These are phyloP conservation scores for Corapipo altera DNA, from an alignment of 2,113 vertebrate species.

Conservation along the genomic window DNA sequence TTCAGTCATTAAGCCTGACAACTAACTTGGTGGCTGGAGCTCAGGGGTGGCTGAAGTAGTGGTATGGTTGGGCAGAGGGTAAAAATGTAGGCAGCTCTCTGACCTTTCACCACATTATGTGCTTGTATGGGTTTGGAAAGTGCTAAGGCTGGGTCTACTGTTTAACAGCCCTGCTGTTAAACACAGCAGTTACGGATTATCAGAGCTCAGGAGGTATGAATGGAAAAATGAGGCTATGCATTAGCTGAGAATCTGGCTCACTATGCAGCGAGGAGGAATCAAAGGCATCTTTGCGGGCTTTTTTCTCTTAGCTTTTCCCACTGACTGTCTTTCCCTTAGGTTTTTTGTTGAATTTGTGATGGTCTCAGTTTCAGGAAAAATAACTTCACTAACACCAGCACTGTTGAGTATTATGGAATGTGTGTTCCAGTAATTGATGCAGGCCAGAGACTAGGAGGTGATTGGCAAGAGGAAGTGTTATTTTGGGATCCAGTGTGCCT, in stretches of 20 bases:
- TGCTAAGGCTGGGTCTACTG: neutral
- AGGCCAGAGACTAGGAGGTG: neutral
- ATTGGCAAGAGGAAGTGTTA: neutral
- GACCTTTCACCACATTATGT: neutral
- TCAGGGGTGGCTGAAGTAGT: neutral
- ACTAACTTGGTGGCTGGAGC: neutral
- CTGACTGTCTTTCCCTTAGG: neutral
- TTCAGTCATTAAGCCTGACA: neutral
- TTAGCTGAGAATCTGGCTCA: neutral
- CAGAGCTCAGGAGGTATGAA: neutral
- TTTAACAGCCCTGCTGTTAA: neutral
- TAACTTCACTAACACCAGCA: neutral
- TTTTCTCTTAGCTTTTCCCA: neutral
- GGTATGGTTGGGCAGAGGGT: neutral
- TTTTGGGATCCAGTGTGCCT: neutral
- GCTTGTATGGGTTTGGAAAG: neutral
- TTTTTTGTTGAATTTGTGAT: neutral
- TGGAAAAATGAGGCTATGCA: neutral
- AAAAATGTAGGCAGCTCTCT: neutral
- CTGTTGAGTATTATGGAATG: neutral
- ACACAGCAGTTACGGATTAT: neutral
- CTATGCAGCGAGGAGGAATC: neutral
- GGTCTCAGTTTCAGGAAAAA: neutral
- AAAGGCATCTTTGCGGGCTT: neutral
- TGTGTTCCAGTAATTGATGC: neutral